Base-by-base conservation (phyloP, 2,113 vertebrate genomes). In the Xyliphius kryptos region DNA sequence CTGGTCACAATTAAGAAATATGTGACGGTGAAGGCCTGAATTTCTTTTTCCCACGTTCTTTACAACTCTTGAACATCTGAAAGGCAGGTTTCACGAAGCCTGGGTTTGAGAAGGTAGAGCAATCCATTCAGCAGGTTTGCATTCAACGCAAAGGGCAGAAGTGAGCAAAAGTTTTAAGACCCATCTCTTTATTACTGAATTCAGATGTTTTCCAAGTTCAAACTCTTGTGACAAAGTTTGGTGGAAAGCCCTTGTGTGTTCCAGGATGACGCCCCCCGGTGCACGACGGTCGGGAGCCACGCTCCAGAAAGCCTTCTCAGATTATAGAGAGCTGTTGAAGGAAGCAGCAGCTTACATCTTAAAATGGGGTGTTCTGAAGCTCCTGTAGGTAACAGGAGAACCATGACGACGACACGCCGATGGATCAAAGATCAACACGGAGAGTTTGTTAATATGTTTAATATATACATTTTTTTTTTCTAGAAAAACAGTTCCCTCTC, bases 391-490 rank as follows among this genome's bases (percentile, higher is more conserved):
- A n/a, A n/a, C n/a, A n/a, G 4, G 26, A 32, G 4, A 6, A 32
- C 2, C 4, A 32, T 32, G 26, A 32, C 26, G 26, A 32, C 26
- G 26, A 6, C 26, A 6, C 7, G 26, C 22, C 44, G 50, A 54
- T n/a, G 63, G 22, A 43, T 61, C 38, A 49, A 54, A 17, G 17
- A 43, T 37, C 9, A 50, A 61, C 52, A 61, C 56, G 53, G 40
- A 48, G 3, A 17, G 12, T 63, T 68, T 71, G 66, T 75, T 75
- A 75, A 69, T 66, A 66, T 67, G 57, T 22, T 78, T 74, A 94
- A 92, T 97, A 87, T 91, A 84, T 87, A 93, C 86, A 88, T 83
- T 89, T 81, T 88, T 49, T 70, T 61, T 6, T 61, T 50, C 13
- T 51, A 55, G 58, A 68, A 66, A 61, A 64, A 38, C 46, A 38